Percentiles rank a stretch among this genome's conserved stretches.
Evolutionary conservation across 1,140 invertebrate species (phyloP).

Genomic region (Physella acuta): DNA sequence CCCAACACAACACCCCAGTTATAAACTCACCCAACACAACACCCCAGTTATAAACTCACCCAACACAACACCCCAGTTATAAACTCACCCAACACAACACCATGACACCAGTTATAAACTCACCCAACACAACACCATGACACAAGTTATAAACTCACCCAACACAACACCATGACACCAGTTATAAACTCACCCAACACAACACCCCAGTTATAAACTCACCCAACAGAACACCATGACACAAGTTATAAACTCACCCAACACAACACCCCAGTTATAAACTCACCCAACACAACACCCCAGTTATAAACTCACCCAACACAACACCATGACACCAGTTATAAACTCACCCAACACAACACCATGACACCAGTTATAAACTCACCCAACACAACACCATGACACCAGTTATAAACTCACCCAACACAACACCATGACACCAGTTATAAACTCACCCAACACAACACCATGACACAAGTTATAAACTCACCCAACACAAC

Average conservation of each 20-base stretch:
- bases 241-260: constrained; percentile 7
- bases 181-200: constrained; percentile 31
- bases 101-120: constrained; percentile 36
- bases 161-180: constrained; percentile 33
- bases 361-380: no score
- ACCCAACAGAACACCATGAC: no score
- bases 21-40: constrained; percentile 84
- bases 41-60: no score
- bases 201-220: constrained; percentile 67
- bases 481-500: constrained; percentile 30
- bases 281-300: constrained; percentile 7
- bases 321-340: constrained; percentile 35
- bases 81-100: constrained; percentile 4
- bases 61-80: constrained; percentile 5
- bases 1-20: constrained; percentile 50
- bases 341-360: constrained; percentile 32
- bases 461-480: constrained; percentile 35
- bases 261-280: constrained; percentile 2
- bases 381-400: constrained; percentile 9
- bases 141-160: constrained; percentile 3
- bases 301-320: constrained; percentile 1
- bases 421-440: no score
- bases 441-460: constrained; percentile 1
- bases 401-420: constrained; percentile 35
- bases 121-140: constrained; percentile 34